Evolutionary conservation across 2,113 vertebrate genomes (phyloP), one percentile per base, ranked within the genome.

Genomic region (Leucopsar rothschildi): DNA sequence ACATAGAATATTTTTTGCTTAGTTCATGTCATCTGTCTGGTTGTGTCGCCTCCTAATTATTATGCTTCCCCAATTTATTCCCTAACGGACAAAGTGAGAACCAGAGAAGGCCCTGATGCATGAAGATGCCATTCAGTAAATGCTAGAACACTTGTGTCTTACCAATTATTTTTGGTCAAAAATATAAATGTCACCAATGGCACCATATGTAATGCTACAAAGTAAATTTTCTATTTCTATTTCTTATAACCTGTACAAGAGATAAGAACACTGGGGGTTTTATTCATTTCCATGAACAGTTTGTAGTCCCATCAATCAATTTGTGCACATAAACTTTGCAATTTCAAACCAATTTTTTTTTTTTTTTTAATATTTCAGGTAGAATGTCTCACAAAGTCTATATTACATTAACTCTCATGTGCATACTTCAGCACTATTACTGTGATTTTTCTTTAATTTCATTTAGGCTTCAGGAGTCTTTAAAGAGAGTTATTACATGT

Each of bases 261-360:
- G 5, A 27, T 37, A 42, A 57, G 9, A 78, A 10, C 50, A 66
- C 5, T 21, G 23, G 0, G 1, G 0, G 3, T 9, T 45, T 63
- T 44, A 47, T 31, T 29, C 42, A 35, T 6, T 69, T 49, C 7
- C 6, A 39, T 76, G 11, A 24, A 56, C 2, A 39, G 13, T 35
- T 33, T 64, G 2, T 22, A 69, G 33, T 69, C 11, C 9, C 6
- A 9, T 59, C 18, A 47, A 68, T 77, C 19, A 50, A 10, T 24
- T 42, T 61, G 8, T 24, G 18, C 10, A 37, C 16, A 28, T 28
- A 60, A 52, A 17, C 61, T 84, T 80, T 87, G 5, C 8, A 47
- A 28, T 88, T 60, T 70, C 37, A 86, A 70, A 70, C 8, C 3
- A 78, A 12, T 64, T 50, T 9, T 37, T 56, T 47, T 64, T 50